Evolutionary conservation across 2,113 vertebrate genomes (phyloP), one percentile per base, ranked within the genome.

Genomic region (Oceanites oceanicus): DNA sequence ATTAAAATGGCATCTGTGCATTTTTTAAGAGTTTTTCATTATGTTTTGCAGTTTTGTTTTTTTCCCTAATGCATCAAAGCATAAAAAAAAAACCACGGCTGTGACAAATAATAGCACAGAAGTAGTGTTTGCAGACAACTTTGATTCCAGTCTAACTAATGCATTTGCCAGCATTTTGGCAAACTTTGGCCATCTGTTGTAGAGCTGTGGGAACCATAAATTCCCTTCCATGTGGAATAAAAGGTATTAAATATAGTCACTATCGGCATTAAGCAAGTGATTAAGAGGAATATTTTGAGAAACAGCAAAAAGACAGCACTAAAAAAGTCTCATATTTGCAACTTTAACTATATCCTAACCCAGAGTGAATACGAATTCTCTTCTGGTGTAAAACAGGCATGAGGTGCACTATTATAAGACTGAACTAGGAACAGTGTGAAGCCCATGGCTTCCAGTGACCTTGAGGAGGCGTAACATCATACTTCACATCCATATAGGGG

Each of bases 21-120:
- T 94, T 95, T 96, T 95, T 70, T 15, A 91, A n/a, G 58, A 75
- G 32, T 81, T 94, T 94, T 95, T 79, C 83, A 85, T 74, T 76
- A 75, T 62, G 34, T 83, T 94, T 79, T 74, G 59, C 36, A 70
- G 45, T 68, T 90, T 47, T 93, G 19, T 12, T 40, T 77, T 71
- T 77, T 88, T 29, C 32, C 29, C 45, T 67, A 72, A 87, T 56
- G 42, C 68, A 82, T 88, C 65, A 80, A 96, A 91, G 77, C 34
- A 61, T 32, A 40, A 92, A 87, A 87, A 23, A 52, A 1, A 7
- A n/a, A n/a, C n/a, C 34, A 11, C 1, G 2, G 21, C 49, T 81
- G 6, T 73, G 42, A 82, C 27, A 83, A 95, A 55, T 49, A 73
- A 55, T 10, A 88, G 61, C 44, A 92, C 83, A 90, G 40, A 67